Evolutionary conservation across 1,140 invertebrate species (phyloP).

Genomic region (Aradophagus sp.): DNA sequence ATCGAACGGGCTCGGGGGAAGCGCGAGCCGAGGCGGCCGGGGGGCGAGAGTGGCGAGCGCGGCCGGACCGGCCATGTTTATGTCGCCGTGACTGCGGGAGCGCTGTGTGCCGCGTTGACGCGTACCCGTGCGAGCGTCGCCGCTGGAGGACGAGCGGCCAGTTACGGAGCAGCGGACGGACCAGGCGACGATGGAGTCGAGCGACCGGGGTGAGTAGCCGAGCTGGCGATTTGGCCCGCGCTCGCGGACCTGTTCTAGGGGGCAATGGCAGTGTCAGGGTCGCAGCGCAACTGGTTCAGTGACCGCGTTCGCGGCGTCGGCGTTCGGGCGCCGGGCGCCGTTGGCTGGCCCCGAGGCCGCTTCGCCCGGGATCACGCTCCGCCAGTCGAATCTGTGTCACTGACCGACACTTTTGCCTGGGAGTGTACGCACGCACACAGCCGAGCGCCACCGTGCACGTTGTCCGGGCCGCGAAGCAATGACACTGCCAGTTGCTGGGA

Average conservation of each 20-base stretch:
- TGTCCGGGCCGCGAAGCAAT: constrained; percentile 31
- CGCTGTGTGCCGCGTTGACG: constrained; percentile 49
- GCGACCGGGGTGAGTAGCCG: constrained; percentile 69
- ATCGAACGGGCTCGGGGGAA: no score
- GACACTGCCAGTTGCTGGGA: no score
- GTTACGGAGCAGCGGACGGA: constrained; percentile 2
- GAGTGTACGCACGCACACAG: constrained; percentile 59
- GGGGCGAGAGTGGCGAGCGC: constrained; percentile 65
- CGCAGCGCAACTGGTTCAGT: constrained; percentile 72
- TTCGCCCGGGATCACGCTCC: constrained; percentile 26
- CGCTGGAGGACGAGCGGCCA: background rate
- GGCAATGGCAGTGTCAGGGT: constrained; percentile 74
- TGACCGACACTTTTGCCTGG: constrained; percentile 57
- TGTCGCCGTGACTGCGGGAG: constrained; percentile 66
- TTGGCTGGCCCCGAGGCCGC: background rate
- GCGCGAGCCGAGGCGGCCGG: no score
- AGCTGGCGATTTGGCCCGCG: constrained; percentile 65
- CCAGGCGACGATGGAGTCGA: constrained; percentile 65
- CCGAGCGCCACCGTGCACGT: background rate
- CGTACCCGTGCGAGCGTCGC: constrained; percentile 40
- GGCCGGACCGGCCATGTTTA: constrained; percentile 71
- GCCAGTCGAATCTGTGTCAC: constrained; percentile 62
- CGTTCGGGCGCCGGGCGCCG: constrained; percentile 6
- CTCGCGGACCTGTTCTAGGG: constrained; percentile 66
- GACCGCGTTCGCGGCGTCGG: constrained; percentile 64